phyloP scores from a whole-genome alignment of 2,888 invertebrate genomes.

The Luperina nickerlii region DNA sequence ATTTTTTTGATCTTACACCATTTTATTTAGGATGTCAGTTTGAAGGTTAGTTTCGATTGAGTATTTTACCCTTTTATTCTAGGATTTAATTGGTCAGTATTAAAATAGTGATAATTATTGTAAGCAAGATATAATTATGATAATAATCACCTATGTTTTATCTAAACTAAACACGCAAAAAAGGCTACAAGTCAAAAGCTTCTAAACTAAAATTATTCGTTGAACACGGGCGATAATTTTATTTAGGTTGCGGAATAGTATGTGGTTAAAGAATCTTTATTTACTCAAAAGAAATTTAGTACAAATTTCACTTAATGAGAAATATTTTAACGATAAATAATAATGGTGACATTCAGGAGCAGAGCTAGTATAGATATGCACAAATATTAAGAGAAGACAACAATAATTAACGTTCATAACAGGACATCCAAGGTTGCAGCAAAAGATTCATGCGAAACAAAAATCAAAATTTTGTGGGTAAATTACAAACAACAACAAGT shows the following conservation, averaged over 20 bases:
- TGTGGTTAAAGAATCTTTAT: no score
- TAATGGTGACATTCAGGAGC: no score
- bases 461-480: no score
- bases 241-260: neutral
- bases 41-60: constrained; percentile 80
- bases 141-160: constrained; percentile 26
- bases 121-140: constrained; percentile 42
- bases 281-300: no score
- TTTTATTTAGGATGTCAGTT: constrained; percentile 73
- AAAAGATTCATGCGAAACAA: no score
- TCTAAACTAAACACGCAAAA: constrained; percentile 21
- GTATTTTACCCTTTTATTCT: constrained; percentile 77
- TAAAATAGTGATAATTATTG: constrained; percentile 62
- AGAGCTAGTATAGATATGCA: no score
- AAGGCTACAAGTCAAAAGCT: constrained; percentile 11
- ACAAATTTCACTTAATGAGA: no score
- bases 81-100: constrained; percentile 77
- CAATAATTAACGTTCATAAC: no score
- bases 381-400: no score
- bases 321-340: no score
- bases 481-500: no score
- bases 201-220: neutral
- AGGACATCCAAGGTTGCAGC: no score
- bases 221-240: constrained; percentile 22
- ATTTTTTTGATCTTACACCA: constrained; percentile 81